Evolutionary conservation across 2,797 vertebrate species (phyloP).

Genomic region (Danionella dracula): DNA sequence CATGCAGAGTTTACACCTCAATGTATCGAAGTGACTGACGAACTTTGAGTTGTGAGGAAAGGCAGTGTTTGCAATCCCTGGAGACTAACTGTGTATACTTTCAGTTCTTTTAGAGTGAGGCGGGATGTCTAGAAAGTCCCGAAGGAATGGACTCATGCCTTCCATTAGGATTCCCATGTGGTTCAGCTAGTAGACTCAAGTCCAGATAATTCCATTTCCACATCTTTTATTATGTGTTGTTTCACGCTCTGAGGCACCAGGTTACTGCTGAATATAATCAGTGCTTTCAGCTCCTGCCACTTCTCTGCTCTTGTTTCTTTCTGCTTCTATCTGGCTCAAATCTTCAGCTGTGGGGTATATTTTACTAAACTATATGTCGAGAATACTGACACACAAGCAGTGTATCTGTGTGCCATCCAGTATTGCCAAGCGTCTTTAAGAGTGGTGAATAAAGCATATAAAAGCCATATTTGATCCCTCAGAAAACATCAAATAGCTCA

Average conservation of each 20-base stretch:
- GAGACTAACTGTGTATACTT: not conserved
- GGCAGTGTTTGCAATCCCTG: conserved; percentile 6
- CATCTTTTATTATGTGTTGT: conserved; percentile 11
- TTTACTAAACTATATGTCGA: no score
- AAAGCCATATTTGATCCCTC: no score
- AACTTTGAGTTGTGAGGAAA: not conserved
- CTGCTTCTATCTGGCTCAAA: not conserved
- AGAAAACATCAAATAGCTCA: no score
- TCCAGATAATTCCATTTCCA: conserved; percentile 32
- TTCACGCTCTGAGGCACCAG: not conserved
- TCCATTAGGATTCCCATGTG: conserved; percentile 40
- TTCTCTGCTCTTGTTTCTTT: not conserved
- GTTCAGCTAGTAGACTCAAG: not conserved
- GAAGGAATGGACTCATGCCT: not conserved
- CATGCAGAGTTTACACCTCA: no score
- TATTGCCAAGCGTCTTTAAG: no score
- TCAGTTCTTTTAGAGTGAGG: not conserved
- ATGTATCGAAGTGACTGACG: no score
- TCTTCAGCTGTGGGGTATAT: no score
- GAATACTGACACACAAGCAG: no score
- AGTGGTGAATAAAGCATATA: no score
- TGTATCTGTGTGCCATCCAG: no score
- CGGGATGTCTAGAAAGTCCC: conserved; percentile 6
- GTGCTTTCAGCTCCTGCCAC: not conserved
- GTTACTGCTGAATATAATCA: not conserved